Percentiles rank a stretch among this genome's conserved stretches.
These are phyloP conservation scores for Heterohyrax brucei DNA, from an alignment of 2,797 vertebrate genomes.

Conservation along the genomic window DNA sequence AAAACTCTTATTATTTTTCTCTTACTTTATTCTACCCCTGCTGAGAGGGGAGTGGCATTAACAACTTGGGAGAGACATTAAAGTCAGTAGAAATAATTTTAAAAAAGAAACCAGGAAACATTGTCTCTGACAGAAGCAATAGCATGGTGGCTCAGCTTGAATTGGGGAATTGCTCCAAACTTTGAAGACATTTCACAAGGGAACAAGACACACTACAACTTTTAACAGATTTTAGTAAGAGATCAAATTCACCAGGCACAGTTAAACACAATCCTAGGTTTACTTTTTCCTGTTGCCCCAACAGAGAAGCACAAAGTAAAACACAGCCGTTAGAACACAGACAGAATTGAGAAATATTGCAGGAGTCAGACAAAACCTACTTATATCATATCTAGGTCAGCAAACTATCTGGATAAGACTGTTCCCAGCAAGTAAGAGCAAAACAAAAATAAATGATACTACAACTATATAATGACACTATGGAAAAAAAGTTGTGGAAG, in stretches of 20 bases:
- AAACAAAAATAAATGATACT: background rate
- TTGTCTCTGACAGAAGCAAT: background rate
- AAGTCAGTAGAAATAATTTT: background rate
- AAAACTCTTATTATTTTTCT: background rate
- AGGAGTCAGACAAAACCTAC: background rate
- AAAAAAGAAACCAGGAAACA: background rate
- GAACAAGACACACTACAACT: background rate
- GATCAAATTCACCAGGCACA: background rate
- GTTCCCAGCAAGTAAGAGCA: background rate
- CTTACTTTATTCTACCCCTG: background rate
- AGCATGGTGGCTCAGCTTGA: background rate
- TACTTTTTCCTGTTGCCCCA: background rate
- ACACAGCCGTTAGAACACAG: background rate
- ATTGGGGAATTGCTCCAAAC: background rate
- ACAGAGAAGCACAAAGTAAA: background rate
- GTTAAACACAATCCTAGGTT: background rate
- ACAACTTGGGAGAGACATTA: background rate
- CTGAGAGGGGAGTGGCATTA: background rate
- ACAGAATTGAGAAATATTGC: background rate
- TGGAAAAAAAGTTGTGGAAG: background rate
- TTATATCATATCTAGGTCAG: background rate
- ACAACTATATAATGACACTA: background rate
- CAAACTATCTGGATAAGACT: background rate
- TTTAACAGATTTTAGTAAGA: constrained; percentile 4
- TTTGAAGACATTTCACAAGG: background rate